phyloP scores from a whole-genome alignment of 1,140 invertebrate species.

The Ptiloglossa arizonensis region DNA sequence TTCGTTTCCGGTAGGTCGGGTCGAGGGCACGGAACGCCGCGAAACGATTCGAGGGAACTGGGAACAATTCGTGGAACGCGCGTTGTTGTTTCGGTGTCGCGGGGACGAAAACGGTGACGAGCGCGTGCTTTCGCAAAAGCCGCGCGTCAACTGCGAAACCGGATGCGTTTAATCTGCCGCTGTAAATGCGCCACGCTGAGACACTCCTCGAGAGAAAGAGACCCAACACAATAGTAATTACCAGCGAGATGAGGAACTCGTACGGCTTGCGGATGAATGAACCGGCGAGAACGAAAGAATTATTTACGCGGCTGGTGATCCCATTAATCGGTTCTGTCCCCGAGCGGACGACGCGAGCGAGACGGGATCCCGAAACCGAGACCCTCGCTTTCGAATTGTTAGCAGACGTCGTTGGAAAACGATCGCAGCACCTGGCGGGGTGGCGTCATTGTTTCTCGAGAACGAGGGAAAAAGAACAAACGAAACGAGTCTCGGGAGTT shows the following conservation, averaged over 20 bases:
- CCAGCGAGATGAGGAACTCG: background rate
- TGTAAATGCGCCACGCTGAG: conserved; percentile 14
- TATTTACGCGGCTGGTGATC: conserved; percentile 49
- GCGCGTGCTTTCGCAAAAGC: conserved; percentile 42
- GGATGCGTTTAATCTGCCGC: conserved; percentile 65
- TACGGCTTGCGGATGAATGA: conserved; percentile 21
- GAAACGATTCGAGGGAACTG: background rate
- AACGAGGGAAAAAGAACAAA: background rate
- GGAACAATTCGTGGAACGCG: conserved; percentile 11
- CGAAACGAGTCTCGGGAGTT: background rate
- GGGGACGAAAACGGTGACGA: background rate
- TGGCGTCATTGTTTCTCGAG: background rate
- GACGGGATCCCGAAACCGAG: too few species aligned
- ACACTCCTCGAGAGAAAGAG: conserved; percentile 37
- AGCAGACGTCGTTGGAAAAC: background rate
- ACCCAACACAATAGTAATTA: conserved; percentile 51
- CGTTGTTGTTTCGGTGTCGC: background rate
- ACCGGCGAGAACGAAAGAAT: conserved; percentile 28
- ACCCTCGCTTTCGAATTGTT: background rate
- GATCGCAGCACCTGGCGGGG: too few species aligned
- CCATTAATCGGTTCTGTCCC: conserved; percentile 15
- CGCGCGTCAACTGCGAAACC: conserved; percentile 41
- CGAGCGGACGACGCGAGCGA: too few species aligned
- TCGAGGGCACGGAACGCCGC: background rate
- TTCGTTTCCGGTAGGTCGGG: background rate